Conservation (phyloP, 2,113 vertebrate genomes). For the Cervus canadensis region DNA sequence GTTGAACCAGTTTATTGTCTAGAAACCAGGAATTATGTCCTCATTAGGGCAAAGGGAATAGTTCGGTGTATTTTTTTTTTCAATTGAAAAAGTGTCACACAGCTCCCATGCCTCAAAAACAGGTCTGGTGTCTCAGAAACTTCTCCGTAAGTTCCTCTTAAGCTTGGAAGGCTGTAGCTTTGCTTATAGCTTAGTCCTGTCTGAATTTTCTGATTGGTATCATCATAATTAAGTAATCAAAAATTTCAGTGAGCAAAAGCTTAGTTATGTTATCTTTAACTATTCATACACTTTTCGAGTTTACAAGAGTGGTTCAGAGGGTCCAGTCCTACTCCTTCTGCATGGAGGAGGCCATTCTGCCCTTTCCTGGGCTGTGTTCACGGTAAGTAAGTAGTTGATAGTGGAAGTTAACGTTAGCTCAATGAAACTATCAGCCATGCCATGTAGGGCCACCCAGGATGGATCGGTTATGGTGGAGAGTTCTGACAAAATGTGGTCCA, state of each 20-base stretch:
- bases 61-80: background rate
- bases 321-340: constrained; percentile 92
- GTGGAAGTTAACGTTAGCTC: background rate
- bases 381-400: constrained; percentile 86
- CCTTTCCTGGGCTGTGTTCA: constrained; percentile 98
- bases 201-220: constrained; percentile 14
- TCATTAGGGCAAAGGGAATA: background rate
- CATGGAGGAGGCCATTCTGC: constrained; percentile 98
- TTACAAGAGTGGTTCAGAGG: constrained; percentile 94
- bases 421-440: background rate
- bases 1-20: background rate
- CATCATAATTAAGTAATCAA: constrained; percentile 12
- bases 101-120: background rate
- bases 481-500: background rate
- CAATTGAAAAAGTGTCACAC: background rate
- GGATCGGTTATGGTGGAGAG: background rate
- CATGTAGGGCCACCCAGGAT: rapidly evolving
- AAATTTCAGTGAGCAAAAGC: background rate
- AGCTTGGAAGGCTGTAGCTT: background rate
- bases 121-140: constrained; percentile 14
- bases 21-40: background rate
- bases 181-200: background rate
- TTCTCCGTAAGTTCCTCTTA: constrained; percentile 21
- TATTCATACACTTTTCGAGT: constrained; percentile 95
- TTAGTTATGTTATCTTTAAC: constrained; percentile 84